phyloP scores from a whole-genome alignment of 2,888 invertebrate species.

The Scaptomyza caliginosa region DNA sequence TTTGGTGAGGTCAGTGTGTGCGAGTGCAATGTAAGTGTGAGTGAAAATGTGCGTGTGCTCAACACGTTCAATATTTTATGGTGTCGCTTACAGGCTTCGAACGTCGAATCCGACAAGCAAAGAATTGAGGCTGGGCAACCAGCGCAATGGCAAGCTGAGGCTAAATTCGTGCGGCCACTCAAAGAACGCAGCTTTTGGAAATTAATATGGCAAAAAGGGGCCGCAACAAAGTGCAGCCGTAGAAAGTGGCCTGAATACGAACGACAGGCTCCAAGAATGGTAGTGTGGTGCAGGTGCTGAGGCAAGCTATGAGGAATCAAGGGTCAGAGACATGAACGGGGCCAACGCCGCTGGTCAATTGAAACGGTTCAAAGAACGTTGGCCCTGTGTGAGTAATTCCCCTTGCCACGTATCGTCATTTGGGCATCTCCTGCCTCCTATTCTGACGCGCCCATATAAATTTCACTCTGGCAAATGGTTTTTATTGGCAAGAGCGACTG shows the following conservation, averaged over 20 bases:
- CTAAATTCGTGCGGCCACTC: constrained; percentile 48
- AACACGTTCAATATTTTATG: constrained; percentile 73
- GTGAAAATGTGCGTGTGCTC: constrained; percentile 31
- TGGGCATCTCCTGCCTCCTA: constrained; percentile 37
- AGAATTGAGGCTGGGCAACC: constrained; percentile 28
- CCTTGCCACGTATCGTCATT: constrained; percentile 42
- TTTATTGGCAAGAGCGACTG: constrained; percentile 68
- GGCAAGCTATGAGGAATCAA: background rate
- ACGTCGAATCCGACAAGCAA: constrained; percentile 46
- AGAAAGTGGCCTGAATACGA: constrained; percentile 38
- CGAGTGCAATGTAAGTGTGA: constrained; percentile 35
- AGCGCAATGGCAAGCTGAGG: constrained; percentile 26
- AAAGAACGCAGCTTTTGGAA: constrained; percentile 62
- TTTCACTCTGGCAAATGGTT: constrained; percentile 78
- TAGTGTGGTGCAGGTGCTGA: constrained; percentile 8
- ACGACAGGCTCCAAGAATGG: constrained; percentile 26
- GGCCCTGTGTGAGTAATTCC: constrained; percentile 47
- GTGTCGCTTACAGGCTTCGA: constrained; percentile 74
- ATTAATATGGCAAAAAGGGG: constrained; percentile 56
- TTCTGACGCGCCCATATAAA: constrained; percentile 73
- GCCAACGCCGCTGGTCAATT: constrained; percentile 62
- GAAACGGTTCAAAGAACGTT: constrained; percentile 73
- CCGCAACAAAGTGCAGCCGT: constrained; percentile 49
- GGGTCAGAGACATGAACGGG: background rate
- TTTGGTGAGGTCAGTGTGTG: constrained; percentile 60